Percentiles rank a stretch among this genome's conserved stretches.
These are phyloP conservation scores for Chanos chanos DNA, from an alignment of 2,797 vertebrate species.

Conservation along the genomic window DNA sequence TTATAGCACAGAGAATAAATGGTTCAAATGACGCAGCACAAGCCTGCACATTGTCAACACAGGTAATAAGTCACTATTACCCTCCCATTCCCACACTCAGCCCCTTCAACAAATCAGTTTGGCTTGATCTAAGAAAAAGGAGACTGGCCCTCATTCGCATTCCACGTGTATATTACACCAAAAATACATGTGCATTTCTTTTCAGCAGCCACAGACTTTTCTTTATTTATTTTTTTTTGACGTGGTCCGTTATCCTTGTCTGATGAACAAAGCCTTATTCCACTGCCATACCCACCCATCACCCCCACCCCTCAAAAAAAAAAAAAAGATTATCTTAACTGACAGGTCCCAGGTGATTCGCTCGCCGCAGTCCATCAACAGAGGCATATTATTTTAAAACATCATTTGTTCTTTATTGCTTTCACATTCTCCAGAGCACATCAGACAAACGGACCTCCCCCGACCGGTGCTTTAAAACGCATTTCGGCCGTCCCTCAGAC, in stretches of 20 bases:
- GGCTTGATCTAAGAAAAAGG: constrained; percentile 72
- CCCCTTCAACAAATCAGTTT: constrained; percentile 77
- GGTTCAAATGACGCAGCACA: constrained; percentile 83
- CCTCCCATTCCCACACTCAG: constrained; percentile 83
- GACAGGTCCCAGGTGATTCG: constrained; percentile 75
- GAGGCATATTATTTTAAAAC: constrained; percentile 81
- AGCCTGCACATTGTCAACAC: constrained; percentile 94
- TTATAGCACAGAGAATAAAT: constrained; percentile 91
- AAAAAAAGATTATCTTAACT: constrained; percentile 42
- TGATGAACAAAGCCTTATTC: constrained; percentile 68
- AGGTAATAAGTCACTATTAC: constrained; percentile 93
- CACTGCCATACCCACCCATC: constrained; percentile 73
- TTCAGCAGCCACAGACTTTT: constrained; percentile 48
- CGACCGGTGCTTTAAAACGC: too few species aligned
- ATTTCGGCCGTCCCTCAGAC: too few species aligned
- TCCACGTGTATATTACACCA: constrained; percentile 65
- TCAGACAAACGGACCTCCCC: constrained; percentile 24
- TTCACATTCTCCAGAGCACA: constrained; percentile 47
- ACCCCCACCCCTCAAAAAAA: constrained; percentile 69
- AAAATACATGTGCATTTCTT: constrained; percentile 7
- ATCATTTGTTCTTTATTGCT: constrained; percentile 64
- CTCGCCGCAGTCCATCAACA: constrained; percentile 78
- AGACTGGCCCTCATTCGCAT: constrained; percentile 82
- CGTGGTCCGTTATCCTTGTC: constrained; percentile 72
- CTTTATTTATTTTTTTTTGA: too few species aligned